Percentiles rank a stretch among this genome's conserved stretches.
Conservation (phyloP, 2,113 vertebrate species). For the Chamaetylas fuelleborni region DNA sequence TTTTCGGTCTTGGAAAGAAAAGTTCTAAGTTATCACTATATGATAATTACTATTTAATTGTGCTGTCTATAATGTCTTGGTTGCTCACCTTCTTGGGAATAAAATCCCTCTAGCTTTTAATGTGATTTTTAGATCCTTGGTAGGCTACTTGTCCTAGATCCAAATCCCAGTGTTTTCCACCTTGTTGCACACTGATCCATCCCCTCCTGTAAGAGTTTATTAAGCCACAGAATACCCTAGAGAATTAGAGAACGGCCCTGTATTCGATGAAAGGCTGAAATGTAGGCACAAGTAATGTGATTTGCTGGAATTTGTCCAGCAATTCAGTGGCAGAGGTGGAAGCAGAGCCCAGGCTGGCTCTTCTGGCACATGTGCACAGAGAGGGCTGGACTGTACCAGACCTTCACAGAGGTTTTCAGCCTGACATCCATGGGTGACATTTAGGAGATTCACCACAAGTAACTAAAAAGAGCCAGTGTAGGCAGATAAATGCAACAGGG, state of each 20-base stretch:
- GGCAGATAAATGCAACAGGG: background rate
- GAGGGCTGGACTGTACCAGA: background rate
- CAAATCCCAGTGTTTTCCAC: background rate
- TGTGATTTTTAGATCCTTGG: background rate
- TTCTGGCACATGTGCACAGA: background rate
- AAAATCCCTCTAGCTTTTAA: background rate
- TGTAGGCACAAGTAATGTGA: background rate
- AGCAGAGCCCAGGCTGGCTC: background rate
- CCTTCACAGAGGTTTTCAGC: background rate
- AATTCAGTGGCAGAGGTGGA: background rate
- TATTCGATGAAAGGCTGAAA: background rate
- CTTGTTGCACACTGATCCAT: background rate
- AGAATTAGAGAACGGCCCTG: background rate
- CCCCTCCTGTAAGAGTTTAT: background rate
- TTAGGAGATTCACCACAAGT: background rate
- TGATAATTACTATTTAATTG: constrained; percentile 11
- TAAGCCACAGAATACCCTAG: background rate
- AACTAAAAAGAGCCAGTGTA: background rate
- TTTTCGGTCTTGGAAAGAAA: background rate
- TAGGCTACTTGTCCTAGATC: background rate
- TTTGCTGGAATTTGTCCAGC: background rate
- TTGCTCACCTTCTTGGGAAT: background rate
- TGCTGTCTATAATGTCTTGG: background rate
- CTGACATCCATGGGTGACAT: background rate
- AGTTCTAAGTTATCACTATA: background rate